Evolutionary conservation across 2,797 vertebrate species (phyloP), one percentile per base, ranked within the genome.

Genomic region (Allobates femoralis): DNA sequence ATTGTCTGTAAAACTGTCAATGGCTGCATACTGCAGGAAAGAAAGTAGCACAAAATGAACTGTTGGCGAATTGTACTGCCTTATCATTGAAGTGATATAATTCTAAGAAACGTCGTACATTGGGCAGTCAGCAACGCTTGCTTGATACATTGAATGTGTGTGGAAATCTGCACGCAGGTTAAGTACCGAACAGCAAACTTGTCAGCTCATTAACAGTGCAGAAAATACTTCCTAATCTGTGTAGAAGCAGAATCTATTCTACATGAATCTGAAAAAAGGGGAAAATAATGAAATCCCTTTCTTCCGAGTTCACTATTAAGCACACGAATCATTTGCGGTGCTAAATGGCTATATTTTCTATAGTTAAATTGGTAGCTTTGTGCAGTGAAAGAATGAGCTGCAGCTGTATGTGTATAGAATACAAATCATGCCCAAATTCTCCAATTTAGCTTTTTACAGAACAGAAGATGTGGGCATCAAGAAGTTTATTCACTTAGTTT

Each of bases 401-500:
- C 83, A 88, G 78, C 85, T 76, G 78, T 60, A 85, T 88, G 83
- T 67, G 34, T 69, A 41, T n/a, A 81, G 87, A 85, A 88, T 88
- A 88, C 78, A 88, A 88, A 88, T 85, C 71, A 56, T 23, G 26
- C 69, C 78, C 69, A 85, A 79, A 75, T 78, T 87, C 81, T 79
- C 50, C 81, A 69, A 79, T 83, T 58, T 80, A 78, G 80, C 80
- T 84, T 81, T n/a, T 66, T 83, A 64, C 51, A 77, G 76, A 81
- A 81, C 18, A 81, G 30, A 81, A 88, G 71, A 81, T 77, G 76
- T 85, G 77, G 71, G n/a, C 51, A 50, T 74, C 26, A 34, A 60
- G 86, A 60, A 88, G 82, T 87, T 80, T 75, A 81, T 85, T 88
- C 69, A 56, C 83, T 88, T 81, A 76, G 66, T 80, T 74, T 60